Evolutionary conservation across 2,113 vertebrate genomes (phyloP), one percentile per base, ranked within the genome.

Genomic region (Plecotus auritus): DNA sequence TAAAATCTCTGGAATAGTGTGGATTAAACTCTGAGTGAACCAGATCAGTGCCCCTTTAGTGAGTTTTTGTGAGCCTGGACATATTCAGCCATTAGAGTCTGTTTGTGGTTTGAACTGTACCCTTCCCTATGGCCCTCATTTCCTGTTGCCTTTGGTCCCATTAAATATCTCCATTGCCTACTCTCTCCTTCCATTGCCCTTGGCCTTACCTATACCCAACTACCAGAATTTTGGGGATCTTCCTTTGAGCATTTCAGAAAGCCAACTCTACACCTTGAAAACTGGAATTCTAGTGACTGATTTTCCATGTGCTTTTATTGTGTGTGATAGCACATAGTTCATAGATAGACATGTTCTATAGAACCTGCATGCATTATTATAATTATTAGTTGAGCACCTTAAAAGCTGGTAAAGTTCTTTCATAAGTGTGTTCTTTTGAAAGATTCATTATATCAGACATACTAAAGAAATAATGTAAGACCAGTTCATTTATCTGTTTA

Each of bases 401-500:
- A 70, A 94, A 90, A 82, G 64, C n/a, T n/a, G 32, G 64, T 18
- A n/a, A 88, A 85, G 17, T 94, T 72, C 66, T 16, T 88, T 88
- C 54, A 87, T 94, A 85, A 97, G 54, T 86, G 26, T 40, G 18
- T 82, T 96, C 37, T 90, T 94, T 73, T 61, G 49, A 95, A 94
- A 70, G 91, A 20, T 77, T 96, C 42, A 85, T 95, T 97, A 61
- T 64, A 95, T 89, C 94, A 93, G 61, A 83, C 26, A 81, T 84
- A 72, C 74, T 90, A 56, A 92, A 91, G n/a, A 94, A 94, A 92
- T 88, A 94, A 88, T 93, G 47, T 85, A 67, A 93, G 77, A 69
- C 51, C 54, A 90, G 72, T 51, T 96, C 77, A 96, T 95, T 91
- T 97, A 88, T 96, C 81, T 94, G 76, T 81, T 13, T 90, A 54